phyloP scores from a whole-genome alignment of 2,113 vertebrate species.

The Actenoides lindsayi region DNA sequence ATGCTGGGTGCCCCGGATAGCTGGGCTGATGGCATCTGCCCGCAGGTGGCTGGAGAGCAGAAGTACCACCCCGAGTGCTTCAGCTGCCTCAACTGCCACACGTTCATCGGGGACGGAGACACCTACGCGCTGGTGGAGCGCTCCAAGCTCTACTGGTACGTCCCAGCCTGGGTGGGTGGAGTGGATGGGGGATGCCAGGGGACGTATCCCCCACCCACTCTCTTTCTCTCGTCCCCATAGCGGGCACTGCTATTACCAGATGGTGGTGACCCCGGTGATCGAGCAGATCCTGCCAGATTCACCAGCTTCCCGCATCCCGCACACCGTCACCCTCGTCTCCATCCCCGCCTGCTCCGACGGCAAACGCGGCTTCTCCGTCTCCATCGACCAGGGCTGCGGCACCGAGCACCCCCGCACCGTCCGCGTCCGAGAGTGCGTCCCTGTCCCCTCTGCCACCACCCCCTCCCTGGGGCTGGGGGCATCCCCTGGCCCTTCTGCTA shows the following conservation, averaged over 20 bases:
- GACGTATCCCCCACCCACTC: background rate
- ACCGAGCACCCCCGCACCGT: constrained; percentile 86
- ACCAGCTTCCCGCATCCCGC: constrained; percentile 89
- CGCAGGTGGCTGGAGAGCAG: constrained; percentile 93
- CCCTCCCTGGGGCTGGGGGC: background rate
- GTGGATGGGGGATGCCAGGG: background rate
- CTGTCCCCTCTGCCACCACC: background rate
- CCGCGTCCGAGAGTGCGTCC: constrained; percentile 90
- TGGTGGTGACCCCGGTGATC: constrained; percentile 89
- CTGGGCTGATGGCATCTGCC: background rate
- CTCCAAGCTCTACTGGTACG: constrained; percentile 98
- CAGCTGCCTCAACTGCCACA: constrained; percentile 89
- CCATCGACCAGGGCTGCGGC: constrained; percentile 86
- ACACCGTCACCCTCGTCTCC: constrained; percentile 95
- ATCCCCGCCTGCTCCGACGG: constrained; percentile 90
- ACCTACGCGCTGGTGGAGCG: constrained; percentile 96
- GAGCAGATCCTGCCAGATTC: constrained; percentile 87
- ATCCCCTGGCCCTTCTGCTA: rapidly evolving
- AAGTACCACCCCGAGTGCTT: constrained; percentile 99
- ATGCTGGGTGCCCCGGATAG: rapidly evolving
- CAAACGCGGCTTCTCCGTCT: constrained; percentile 91
- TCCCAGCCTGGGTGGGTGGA: background rate
- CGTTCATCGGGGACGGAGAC: constrained; percentile 96
- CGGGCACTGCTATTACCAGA: constrained; percentile 95
- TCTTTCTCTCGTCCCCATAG: constrained; percentile 57